These are phyloP conservation scores for Catostylus mosaicus DNA, from an alignment of 30 jellyfish, hydroid and myxozoan genomes.

Conservation along the genomic window DNA sequence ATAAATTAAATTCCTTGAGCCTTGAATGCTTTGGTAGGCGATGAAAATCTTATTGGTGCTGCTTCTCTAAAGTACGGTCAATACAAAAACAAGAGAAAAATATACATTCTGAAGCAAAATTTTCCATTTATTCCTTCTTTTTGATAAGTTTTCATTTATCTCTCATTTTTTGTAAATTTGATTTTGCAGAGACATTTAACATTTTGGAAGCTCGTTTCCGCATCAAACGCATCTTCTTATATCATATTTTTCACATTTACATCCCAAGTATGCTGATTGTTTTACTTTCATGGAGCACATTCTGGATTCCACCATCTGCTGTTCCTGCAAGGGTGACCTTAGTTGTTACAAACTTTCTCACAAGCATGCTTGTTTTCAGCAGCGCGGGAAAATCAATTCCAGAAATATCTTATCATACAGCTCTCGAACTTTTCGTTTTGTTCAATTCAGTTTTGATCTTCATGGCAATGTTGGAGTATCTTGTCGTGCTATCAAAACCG, in stretches of 20 bases:
- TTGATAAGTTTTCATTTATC: too few relatives aligned
- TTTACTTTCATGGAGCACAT: conserved; percentile 41
- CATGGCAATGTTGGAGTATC: conserved; percentile 42
- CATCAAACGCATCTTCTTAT: conserved; percentile 24
- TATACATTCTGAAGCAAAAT: too few relatives aligned
- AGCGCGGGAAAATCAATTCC: conserved; percentile 27
- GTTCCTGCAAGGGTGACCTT: conserved; percentile 75
- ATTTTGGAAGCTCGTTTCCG: conserved; percentile 29
- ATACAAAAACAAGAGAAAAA: too few relatives aligned
- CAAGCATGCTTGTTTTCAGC: conserved; percentile 50
- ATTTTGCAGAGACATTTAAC: conserved; percentile 24
- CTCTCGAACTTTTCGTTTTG: conserved; percentile 42
- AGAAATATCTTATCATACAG: conserved; percentile 47
- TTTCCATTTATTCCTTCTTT: too few relatives aligned
- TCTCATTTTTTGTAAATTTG: too few relatives aligned
- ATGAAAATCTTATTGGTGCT: too few relatives aligned
- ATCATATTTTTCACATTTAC: conserved; percentile 40
- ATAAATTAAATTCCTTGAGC: too few relatives aligned
- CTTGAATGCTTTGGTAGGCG: too few relatives aligned
- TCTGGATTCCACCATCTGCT: conserved; percentile 62
- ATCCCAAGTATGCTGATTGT: conserved; percentile 54
- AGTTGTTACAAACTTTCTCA: conserved; percentile 60
- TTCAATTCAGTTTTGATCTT: conserved; percentile 31
- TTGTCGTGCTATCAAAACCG: not conserved
- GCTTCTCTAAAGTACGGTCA: too few relatives aligned